A percentile compares a stretch with the other conserved stretches of the same genome.
Evolutionary conservation across 23 tunicate genomes (phyloP).

Genomic region (Oikopleura albicans): DNA sequence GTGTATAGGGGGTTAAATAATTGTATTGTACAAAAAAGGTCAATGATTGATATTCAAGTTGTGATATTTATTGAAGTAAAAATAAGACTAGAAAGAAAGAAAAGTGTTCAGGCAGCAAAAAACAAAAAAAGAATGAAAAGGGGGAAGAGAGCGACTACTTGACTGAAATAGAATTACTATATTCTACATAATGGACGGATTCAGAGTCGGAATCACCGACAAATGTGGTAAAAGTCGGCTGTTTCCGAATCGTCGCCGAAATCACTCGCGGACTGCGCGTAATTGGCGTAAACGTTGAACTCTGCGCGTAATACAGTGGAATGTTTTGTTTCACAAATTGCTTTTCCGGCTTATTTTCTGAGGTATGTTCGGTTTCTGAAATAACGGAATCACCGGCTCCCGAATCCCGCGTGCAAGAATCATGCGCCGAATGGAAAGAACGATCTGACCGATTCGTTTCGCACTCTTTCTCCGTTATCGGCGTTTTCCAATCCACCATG

Average conservation of each 20-base stretch:
- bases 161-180: not conserved
- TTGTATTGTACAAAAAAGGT: too few relatives aligned
- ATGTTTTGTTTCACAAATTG: not conserved
- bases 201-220: not conserved
- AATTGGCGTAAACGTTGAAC: not conserved
- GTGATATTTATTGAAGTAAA: too few relatives aligned
- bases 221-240: conserved; percentile 10
- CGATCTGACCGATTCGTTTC: not conserved
- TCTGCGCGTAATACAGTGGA: too few relatives aligned
- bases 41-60: too few relatives aligned
- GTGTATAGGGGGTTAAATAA: too few relatives aligned
- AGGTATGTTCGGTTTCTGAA: not conserved
- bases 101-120: too few relatives aligned
- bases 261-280: not conserved
- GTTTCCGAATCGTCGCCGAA: not conserved
- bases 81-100: too few relatives aligned
- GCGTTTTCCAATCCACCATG: not conserved
- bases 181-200: not conserved
- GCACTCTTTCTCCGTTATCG: not conserved
- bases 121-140: too few relatives aligned
- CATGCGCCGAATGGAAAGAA: not conserved
- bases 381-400: not conserved
- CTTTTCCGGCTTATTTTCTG: not conserved
- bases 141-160: too few relatives aligned
- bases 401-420: not conserved